Conservation (phyloP, 2,113 vertebrate species). For the Hystrix cristata region DNA sequence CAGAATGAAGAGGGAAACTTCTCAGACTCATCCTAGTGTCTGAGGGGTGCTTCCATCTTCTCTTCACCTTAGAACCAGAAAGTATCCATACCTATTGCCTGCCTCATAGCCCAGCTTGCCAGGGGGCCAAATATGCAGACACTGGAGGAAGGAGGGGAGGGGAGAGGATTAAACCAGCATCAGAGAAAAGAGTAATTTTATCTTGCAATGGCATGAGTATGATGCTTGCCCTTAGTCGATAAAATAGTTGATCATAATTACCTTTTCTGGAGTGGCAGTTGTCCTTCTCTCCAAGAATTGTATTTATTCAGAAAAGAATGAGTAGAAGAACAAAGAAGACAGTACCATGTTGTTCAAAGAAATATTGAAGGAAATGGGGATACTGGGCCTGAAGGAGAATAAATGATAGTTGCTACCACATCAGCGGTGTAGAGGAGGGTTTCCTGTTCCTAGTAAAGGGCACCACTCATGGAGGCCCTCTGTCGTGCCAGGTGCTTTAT, state of each 20-base stretch:
- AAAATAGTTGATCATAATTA: not conserved
- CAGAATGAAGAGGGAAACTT: slow-evolving; percentile 91
- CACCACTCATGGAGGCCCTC: not conserved
- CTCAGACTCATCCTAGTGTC: slow-evolving; percentile 90
- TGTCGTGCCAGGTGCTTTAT: slow-evolving; percentile 54
- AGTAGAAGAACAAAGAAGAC: not conserved
- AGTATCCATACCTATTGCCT: slow-evolving; percentile 79
- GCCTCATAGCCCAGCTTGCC: slow-evolving; percentile 52
- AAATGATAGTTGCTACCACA: not conserved
- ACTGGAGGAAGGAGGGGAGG: not conserved
- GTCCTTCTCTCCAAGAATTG: slow-evolving; percentile 45
- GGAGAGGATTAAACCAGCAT: not conserved
- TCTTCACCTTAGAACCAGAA: slow-evolving; percentile 52
- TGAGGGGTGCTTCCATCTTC: slow-evolving; percentile 49
- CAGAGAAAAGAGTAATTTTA: not conserved
- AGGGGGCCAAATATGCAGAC: slow-evolving; percentile 3
- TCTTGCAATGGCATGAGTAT: not conserved
- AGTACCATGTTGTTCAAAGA: not conserved
- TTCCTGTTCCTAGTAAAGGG: not conserved
- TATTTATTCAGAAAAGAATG: slow-evolving; percentile 6
- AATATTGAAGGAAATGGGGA: not conserved
- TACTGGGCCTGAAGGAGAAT: not conserved
- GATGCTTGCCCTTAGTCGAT: not conserved
- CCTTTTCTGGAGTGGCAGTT: not conserved
- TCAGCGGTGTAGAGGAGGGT: not conserved